Conservation (phyloP, 1,140 invertebrate species). For the Conopomorpha cramerella region DNA sequence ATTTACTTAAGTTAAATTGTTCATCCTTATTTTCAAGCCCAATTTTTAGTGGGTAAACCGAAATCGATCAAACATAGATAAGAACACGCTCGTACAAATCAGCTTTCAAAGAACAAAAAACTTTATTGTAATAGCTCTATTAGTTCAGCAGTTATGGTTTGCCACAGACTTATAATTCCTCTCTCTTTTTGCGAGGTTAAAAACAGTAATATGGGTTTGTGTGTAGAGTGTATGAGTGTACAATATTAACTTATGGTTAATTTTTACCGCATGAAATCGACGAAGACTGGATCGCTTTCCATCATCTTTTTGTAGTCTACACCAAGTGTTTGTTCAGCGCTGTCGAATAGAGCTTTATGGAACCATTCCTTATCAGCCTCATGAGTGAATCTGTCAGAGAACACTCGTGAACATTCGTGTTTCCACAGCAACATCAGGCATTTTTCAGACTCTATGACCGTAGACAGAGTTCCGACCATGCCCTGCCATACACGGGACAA, state of each 20-base stretch:
- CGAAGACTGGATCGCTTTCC: conserved; percentile 78
- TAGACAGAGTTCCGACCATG: conserved; percentile 89
- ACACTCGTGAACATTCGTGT: conserved; percentile 90
- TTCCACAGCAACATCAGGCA: conserved; percentile 91
- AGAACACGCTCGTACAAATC: too few relatives aligned
- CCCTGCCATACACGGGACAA: conserved; percentile 96
- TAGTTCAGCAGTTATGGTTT: too few relatives aligned
- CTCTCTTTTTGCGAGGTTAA: too few relatives aligned
- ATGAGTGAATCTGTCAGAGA: conserved; percentile 87
- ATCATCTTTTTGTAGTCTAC: conserved; percentile 71
- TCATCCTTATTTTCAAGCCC: too few relatives aligned
- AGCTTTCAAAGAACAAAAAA: too few relatives aligned
- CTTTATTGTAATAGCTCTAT: too few relatives aligned
- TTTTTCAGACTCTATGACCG: conserved; percentile 80
- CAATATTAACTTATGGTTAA: neutral
- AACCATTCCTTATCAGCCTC: conserved; percentile 82
- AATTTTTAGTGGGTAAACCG: too few relatives aligned
- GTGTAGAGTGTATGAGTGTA: too few relatives aligned
- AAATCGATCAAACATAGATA: too few relatives aligned
- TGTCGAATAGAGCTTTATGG: conserved; percentile 67
- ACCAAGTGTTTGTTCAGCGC: conserved; percentile 72
- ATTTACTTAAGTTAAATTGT: too few relatives aligned
- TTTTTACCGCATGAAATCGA: conserved; percentile 87
- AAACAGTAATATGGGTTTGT: too few relatives aligned
- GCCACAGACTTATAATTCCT: too few relatives aligned